A percentile compares a stretch with the other conserved stretches of the same genome.
These are phyloP conservation scores for Spheniscus mendiculus DNA, from an alignment of 2,113 vertebrate genomes.

Conservation along the genomic window DNA sequence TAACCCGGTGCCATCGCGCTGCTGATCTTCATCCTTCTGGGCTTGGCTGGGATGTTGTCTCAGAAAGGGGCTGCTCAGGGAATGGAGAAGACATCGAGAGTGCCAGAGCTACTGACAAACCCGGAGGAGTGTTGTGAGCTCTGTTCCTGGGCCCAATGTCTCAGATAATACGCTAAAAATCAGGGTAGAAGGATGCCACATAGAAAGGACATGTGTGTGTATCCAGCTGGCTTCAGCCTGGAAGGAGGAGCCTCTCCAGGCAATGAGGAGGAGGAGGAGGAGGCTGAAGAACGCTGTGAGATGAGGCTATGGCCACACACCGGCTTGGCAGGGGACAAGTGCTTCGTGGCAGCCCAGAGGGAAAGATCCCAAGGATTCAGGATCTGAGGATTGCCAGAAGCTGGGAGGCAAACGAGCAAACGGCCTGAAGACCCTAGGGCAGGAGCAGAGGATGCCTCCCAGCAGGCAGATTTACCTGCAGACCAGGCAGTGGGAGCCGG, in stretches of 20 bases:
- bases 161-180: not conserved
- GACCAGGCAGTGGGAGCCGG: not conserved
- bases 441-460: not conserved
- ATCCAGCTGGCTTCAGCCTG: not conserved
- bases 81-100: not conserved
- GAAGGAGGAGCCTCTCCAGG: not conserved
- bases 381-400: not conserved
- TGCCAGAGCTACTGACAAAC: not conserved
- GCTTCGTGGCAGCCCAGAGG: not conserved
- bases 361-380: not conserved
- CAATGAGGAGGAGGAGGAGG: not conserved
- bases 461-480: not conserved
- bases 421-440: not conserved
- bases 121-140: not conserved
- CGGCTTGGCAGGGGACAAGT: rapidly evolving
- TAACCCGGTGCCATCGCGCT: not conserved
- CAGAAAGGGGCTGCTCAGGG: not conserved
- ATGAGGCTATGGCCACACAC: not conserved
- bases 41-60: not conserved
- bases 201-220: not conserved
- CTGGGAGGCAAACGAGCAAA: not conserved
- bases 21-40: not conserved
- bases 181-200: not conserved
- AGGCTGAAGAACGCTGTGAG: not conserved
- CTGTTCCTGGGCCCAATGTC: not conserved